Base-by-base conservation (phyloP, 2,113 vertebrate species). In the Anguilla rostrata region DNA sequence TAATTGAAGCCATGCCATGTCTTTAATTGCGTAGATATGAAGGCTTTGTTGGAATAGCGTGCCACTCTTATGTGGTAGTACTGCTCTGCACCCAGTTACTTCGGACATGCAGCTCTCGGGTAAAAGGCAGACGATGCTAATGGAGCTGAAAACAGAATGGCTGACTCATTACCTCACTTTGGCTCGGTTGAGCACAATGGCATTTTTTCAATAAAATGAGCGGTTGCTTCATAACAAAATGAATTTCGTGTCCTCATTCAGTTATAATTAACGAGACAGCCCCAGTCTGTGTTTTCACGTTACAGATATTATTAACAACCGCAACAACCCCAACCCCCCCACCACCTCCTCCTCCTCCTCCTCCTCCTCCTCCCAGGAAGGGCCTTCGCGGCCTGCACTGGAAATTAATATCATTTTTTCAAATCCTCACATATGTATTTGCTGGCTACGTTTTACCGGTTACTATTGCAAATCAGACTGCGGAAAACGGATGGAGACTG, bases 171-270 rank as follows among this genome's bases (percentile, higher is more conserved):
- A 29, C n/a, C 71, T 75, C 71, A 75, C 60, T 26, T 26, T 66
- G 26, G n/a, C n/a, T 12, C 26, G 0, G n/a, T 29, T 75, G 29
- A 34, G 71, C n/a, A 75, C n/a, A 29, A 75, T 34, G 5, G 26
- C 71, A 53, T 29, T n/a, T 75, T 75, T 75, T 75, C 71, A 75
- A 75, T 75, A 75, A 75, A 75, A 75, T 75, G n/a, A 75, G 9
- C 16, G 29, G n/a, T 34, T 12, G n/a, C n/a, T 75, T 75, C 71
- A 75, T 34, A 75, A 75, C 9, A 75, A 22, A 75, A 75, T 75
- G 2, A 12, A 75, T 75, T 12, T 75, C 26, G 12, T 75, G 26
- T 34, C 71, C 26, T 34, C 71, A 34, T 75, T 75, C 63, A 71
- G 26, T 34, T 75, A n/a, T 75, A 75, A 75, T 75, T 75, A n/a